Evolutionary conservation across 37 sponge, comb jelly and placozoan species (phyloP).

Genomic region (Cladorhizidae sp.): DNA sequence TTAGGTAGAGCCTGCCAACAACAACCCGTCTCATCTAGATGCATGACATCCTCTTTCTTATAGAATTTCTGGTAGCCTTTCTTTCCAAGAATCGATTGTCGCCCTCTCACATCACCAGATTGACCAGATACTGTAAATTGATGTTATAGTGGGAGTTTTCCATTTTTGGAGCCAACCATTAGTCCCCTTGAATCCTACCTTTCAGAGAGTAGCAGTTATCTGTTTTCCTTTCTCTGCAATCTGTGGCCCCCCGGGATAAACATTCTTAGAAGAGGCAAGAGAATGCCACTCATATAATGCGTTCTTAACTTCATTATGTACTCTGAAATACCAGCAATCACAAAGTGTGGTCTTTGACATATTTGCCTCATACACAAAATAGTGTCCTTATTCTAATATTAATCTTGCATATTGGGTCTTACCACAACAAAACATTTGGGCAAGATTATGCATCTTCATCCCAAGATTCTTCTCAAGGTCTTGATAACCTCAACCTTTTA

Average conservation of each 20-base stretch:
- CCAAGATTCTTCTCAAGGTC: background rate
- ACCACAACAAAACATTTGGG: too few relatives aligned
- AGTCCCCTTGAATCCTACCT: background rate
- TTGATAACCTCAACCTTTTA: background rate
- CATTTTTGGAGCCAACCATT: background rate
- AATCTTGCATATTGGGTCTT: too few relatives aligned
- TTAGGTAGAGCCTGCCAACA: background rate
- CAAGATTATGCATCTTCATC: background rate
- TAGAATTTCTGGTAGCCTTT: too few relatives aligned
- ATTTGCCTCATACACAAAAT: too few relatives aligned
- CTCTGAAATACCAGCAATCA: too few relatives aligned
- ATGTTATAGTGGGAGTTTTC: too few relatives aligned
- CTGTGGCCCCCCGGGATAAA: background rate
- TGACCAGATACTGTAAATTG: too few relatives aligned
- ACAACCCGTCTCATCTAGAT: background rate
- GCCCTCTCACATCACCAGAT: too few relatives aligned
- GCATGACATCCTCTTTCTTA: too few relatives aligned
- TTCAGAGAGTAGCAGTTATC: background rate
- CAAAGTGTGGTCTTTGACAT: too few relatives aligned
- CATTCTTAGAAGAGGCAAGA: background rate
- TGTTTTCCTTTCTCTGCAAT: background rate
- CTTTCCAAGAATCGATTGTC: too few relatives aligned
- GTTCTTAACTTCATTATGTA: too few relatives aligned
- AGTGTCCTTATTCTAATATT: background rate
- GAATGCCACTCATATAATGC: background rate